These are phyloP conservation scores for Redunca redunca DNA, from an alignment of 2,113 vertebrate genomes.

Conservation along the genomic window DNA sequence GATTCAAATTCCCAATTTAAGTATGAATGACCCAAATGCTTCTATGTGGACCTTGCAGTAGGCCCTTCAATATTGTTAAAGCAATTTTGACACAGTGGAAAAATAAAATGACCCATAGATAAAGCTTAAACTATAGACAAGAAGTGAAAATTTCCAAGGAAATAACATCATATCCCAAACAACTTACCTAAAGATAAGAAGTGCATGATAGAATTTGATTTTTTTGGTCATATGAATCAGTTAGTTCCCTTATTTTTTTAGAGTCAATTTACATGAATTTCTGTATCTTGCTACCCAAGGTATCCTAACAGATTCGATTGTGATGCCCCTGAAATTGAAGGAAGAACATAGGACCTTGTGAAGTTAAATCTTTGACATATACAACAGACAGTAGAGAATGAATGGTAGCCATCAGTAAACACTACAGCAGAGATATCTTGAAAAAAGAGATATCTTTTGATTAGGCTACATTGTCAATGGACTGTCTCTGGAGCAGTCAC, in stretches of 20 bases:
- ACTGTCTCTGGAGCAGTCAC: background rate
- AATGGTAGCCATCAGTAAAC: background rate
- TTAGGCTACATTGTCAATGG: background rate
- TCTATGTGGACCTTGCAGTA: background rate
- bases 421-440: background rate
- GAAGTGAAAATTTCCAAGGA: background rate
- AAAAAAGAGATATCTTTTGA: background rate
- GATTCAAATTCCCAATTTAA: background rate
- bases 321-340: background rate
- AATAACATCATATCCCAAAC: background rate
- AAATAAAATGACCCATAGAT: background rate
- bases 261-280: background rate
- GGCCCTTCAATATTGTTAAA: background rate
- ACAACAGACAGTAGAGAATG: background rate
- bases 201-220: background rate
- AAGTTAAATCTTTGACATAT: background rate
- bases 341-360: background rate
- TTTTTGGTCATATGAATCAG: background rate
- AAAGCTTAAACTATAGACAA: background rate
- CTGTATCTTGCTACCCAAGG: background rate
- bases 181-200: background rate
- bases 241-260: background rate
- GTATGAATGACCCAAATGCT: background rate
- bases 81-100: background rate
- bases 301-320: background rate